Evolutionary conservation across 1,140 invertebrate species (phyloP).

Genomic region (Drosophila pruinosa): DNA sequence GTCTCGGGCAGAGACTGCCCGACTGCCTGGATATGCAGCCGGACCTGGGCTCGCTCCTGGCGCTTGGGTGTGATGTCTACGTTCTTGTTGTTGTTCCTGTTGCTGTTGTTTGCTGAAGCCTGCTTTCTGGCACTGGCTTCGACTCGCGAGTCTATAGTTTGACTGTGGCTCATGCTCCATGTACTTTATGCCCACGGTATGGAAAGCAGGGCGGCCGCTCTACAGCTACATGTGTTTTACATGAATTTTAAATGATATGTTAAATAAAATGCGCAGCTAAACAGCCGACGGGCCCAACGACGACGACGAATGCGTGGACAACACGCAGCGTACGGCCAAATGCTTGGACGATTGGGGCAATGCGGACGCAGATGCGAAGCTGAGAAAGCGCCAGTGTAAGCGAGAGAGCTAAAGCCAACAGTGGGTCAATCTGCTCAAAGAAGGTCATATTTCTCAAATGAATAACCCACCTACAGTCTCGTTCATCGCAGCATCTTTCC

Average conservation of each 20-base stretch:
- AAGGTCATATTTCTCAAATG: no score
- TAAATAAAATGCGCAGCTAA: slow-evolving; percentile 81
- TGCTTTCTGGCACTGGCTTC: no score
- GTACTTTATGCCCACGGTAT: slow-evolving; percentile 78
- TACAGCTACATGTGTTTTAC: slow-evolving; percentile 78
- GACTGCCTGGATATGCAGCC: slow-evolving; percentile 5
- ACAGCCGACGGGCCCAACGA: slow-evolving; percentile 56
- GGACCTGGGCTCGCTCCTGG: slow-evolving; percentile 51
- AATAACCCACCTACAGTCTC: no score
- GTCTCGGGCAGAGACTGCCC: background rate
- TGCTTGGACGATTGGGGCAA: background rate
- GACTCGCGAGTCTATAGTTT: background rate
- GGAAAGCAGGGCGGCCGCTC: slow-evolving; percentile 62
- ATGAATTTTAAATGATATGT: slow-evolving; percentile 82
- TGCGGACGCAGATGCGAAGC: background rate
- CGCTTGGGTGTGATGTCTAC: slow-evolving; percentile 70
- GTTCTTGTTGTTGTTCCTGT: background rate
- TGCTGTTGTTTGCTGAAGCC: background rate
- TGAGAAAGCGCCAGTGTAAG: slow-evolving; percentile 3
- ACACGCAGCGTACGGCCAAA: slow-evolving; percentile 31
- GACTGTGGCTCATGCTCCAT: slow-evolving; percentile 22
- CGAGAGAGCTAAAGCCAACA: slow-evolving; percentile 13
- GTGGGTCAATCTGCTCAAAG: background rate
- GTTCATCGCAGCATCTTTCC: no score
- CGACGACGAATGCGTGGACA: slow-evolving; percentile 37